These are phyloP conservation scores for Hedya salicella DNA, from an alignment of 2,888 invertebrate species.

Conservation along the genomic window DNA sequence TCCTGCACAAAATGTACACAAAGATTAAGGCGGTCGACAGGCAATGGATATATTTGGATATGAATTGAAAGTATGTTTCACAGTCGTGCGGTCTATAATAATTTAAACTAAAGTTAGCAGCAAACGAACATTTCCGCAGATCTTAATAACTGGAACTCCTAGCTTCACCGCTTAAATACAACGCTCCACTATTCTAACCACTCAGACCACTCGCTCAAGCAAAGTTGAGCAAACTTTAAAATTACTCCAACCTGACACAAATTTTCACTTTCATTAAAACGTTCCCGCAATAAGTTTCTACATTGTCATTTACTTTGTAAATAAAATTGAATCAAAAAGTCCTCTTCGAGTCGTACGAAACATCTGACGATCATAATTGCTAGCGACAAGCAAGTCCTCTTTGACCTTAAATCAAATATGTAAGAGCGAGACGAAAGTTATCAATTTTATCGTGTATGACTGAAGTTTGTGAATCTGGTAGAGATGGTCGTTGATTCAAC, in stretches of 20 bases:
- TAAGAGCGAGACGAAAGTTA: background rate
- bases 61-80: no score
- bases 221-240: conserved; percentile 35
- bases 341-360: background rate
- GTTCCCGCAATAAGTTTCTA: conserved; percentile 23
- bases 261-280: conserved; percentile 39
- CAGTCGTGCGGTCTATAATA: no score
- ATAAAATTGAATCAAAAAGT: conserved; percentile 1
- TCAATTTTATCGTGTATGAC: background rate
- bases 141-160: background rate
- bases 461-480: conserved; percentile 15
- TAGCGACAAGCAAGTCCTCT: background rate
- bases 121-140: background rate
- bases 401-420: background rate
- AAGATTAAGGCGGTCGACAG: no score
- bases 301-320: conserved; percentile 33
- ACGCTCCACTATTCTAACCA: conserved; percentile 11
- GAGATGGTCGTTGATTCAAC: no score
- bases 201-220: conserved; percentile 16
- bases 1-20: no score
- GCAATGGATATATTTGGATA: no score
- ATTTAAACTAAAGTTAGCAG: background rate
- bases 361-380: background rate
- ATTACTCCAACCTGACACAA: conserved; percentile 35
- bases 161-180: conserved; percentile 2